Base-by-base conservation (phyloP, 1,140 invertebrate genomes). In the Oedothorax gibbosus region DNA sequence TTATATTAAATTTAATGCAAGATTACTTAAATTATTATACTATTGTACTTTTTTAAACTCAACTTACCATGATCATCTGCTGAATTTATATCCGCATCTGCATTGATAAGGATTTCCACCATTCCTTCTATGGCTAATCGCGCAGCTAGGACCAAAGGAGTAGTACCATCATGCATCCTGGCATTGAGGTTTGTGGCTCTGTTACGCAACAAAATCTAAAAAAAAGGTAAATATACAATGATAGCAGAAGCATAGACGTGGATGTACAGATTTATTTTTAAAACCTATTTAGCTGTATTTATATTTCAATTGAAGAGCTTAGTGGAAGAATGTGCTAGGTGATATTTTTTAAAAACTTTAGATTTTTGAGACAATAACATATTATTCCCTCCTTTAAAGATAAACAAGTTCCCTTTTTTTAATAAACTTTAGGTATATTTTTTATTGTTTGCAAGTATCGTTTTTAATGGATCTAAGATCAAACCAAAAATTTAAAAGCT, bases 61-160 rank as follows among this genome's bases (percentile, higher is more conserved):
- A 7, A 82, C 66, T 60, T 73, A 85, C 91, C 97, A 64, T 94
- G 95, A 89, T 98, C 97, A 89, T 99, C 98, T 0, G 96, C 94
- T 0, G 96, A 95, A 91, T 99, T 99, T 35, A 99, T 97, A 88
- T 99, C 97, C 3, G 97, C 96, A 89, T 97, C 96, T 0, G 96
- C 96, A 87, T 96, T 96, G 35, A 99, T 98, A 0, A 99, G 91
- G 89, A 97, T 96, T 88, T 98, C 97, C 0, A 99, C 96, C 96
- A 98, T 98, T 54, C 87, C 89, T 90, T 98, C 96, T 87, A 96
- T 97, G 6, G 95, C 96, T n/a, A 97, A 89, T 56, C 97, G 92
- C 0, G 96, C 96, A 10, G 97, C 96, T 8, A 99, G 89, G 72
- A 99, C 98, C 9, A 99, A 89, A 0, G 98, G 97, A 0, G 98